A percentile compares a stretch with the other conserved stretches of the same genome.
phyloP scores from a whole-genome alignment of 2,113 vertebrate genomes.

The Anhinga rufa region DNA sequence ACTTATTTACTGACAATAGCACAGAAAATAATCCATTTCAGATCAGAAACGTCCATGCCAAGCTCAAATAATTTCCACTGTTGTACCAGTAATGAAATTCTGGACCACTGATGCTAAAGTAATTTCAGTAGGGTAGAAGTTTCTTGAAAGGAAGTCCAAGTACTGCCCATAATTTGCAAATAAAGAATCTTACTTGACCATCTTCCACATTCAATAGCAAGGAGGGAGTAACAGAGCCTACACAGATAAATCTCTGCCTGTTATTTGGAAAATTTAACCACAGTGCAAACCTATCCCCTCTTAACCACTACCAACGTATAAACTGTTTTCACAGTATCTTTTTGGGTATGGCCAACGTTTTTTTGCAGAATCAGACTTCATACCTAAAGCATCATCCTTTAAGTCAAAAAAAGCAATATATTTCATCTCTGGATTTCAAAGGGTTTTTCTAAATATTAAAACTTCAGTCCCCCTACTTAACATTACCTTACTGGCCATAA shows the following conservation, averaged over 20 bases:
- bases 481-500: not conserved
- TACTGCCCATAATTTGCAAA: not conserved
- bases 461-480: not conserved
- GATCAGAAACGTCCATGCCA: not conserved
- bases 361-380: not conserved
- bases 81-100: not conserved
- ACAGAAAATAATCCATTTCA: not conserved
- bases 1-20: not conserved
- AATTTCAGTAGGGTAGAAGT: not conserved
- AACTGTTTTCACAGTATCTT: not conserved
- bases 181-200: not conserved
- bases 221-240: not conserved
- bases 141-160: not conserved
- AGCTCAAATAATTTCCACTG: not conserved
- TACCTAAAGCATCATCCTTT: not conserved
- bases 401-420: not conserved
- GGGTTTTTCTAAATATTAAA: not conserved
- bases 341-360: not conserved
- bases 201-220: not conserved
- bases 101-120: not conserved
- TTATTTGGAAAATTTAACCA: not conserved
- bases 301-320: not conserved
- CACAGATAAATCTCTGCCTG: not conserved
- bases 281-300: not conserved
- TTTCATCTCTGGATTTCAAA: not conserved